Base-by-base conservation (phyloP, 2,797 vertebrate species). In the Taenioides sp. region DNA sequence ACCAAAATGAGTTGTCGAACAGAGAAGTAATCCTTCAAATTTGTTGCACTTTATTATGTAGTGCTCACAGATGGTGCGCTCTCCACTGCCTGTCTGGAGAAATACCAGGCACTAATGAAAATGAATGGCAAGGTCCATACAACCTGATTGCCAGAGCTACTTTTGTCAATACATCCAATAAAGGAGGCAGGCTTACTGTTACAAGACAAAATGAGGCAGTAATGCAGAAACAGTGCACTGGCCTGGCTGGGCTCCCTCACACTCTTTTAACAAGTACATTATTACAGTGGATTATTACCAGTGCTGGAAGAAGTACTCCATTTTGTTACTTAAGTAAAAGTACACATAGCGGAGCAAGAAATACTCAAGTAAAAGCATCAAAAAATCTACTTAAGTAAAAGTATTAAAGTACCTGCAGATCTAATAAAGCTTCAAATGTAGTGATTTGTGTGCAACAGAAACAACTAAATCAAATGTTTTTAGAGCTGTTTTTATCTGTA, bases 21-120 rank as follows among this genome's bases (percentile, higher is more conserved):
- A 54, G 54, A 76, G 74, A n/a, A 66, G 72, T 78, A 73, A 83
- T 84, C 75, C 65, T 67, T 67, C 9, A 28, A 82, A 80, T 23
- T 80, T 61, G 64, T 65, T 70, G 73, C 84, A 84, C 85, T 79
- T 63, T 14, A 63, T 84, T 76, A 80, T 43, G 57, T 54, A 78
- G 81, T 71, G 68, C 83, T 74, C 79, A 70, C 80, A 88, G 83
- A 90, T 83, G 81, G 87, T 67, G 72, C 58, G 70, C 75, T 77
- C 76, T 77, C 72, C 81, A 82, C 71, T 73, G 78, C 82, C 81
- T 61, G 82, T 76, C 69, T 55, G 52, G 67, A 86, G 80, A 86
- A 83, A 89, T 72, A 77, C 67, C 69, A 74, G 74, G 70, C 49
- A 71, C 77, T 90, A 88, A 92, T 90, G 84, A 91, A 84, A 93